Percentiles rank a stretch among this genome's conserved stretches.
These are phyloP conservation scores for Drosophila sechellia DNA, from an alignment of 1,140 invertebrate species.

Conservation along the genomic window DNA sequence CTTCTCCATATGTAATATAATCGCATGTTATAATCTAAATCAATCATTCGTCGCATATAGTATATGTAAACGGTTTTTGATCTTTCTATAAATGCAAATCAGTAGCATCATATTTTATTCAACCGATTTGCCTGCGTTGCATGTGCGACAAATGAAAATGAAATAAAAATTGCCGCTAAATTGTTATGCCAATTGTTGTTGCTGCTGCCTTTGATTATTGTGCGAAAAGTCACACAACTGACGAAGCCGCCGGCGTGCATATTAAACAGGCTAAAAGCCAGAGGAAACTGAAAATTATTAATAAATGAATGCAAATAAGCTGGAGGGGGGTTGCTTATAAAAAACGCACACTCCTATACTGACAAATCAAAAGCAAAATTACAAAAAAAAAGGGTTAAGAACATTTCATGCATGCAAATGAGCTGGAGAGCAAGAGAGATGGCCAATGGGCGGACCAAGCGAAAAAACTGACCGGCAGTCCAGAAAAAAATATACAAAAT, in stretches of 20 bases:
- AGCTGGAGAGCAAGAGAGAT: conserved; percentile 48
- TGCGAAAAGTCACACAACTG: conserved; percentile 80
- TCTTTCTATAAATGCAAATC: background rate
- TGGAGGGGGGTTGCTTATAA: conserved; percentile 32
- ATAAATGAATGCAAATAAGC: conserved; percentile 75
- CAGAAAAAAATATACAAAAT: conserved; percentile 41
- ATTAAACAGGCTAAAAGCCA: conserved; percentile 51
- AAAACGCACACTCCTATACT: conserved; percentile 19
- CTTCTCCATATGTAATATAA: background rate
- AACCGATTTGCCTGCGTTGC: conserved; percentile 18
- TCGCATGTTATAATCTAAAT: conserved; percentile 1
- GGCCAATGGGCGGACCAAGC: conserved; percentile 32
- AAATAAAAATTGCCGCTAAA: conserved; percentile 60
- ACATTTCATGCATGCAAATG: conserved; percentile 35
- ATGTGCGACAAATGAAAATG: conserved; percentile 40
- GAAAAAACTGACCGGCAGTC: conserved; percentile 59
- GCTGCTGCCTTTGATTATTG: conserved; percentile 69
- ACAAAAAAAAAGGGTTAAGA: conserved; percentile 21
- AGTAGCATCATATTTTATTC: conserved; percentile 14
- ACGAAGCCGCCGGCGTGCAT: conserved; percentile 68
- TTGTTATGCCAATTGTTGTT: conserved; percentile 47
- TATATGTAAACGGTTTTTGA: background rate
- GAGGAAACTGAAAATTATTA: conserved; percentile 57
- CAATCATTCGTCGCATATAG: background rate
- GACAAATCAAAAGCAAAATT: conserved; percentile 62